phyloP scores from a whole-genome alignment of 2,113 vertebrate genomes.

The Brevimyrus niger region DNA sequence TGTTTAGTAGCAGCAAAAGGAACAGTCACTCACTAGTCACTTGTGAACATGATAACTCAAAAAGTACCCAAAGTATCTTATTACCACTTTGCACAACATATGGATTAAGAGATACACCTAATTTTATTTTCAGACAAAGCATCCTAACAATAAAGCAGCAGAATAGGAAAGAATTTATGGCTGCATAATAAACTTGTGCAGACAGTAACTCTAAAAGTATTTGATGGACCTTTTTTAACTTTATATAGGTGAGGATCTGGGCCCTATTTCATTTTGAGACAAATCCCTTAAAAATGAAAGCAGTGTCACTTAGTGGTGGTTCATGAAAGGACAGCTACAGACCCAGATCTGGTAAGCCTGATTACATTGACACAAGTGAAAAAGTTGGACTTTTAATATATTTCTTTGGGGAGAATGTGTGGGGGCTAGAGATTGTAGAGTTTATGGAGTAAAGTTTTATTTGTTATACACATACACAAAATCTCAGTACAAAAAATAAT shows the following conservation, averaged over 20 bases:
- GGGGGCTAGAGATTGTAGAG: too few species aligned
- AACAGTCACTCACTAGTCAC: background rate
- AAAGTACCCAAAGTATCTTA: background rate
- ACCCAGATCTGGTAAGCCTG: too few species aligned
- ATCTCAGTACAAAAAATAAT: too few species aligned
- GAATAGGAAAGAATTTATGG: background rate
- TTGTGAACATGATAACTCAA: background rate
- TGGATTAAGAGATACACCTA: background rate
- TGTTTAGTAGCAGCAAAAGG: background rate
- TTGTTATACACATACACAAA: background rate
- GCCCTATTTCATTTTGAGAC: background rate
- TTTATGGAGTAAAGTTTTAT: background rate
- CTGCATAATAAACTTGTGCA: background rate
- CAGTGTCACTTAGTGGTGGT: background rate
- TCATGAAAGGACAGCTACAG: too few species aligned
- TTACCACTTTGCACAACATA: background rate
- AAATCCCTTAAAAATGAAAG: background rate
- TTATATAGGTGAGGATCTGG: background rate
- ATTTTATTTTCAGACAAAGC: background rate
- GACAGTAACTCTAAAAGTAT: background rate
- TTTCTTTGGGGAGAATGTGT: background rate
- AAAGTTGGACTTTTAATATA: background rate
- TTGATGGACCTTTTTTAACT: background rate
- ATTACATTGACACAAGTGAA: too few species aligned
- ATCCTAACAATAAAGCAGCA: background rate